Conservation (phyloP, 2,113 vertebrate species). For the Ictalurus furcatus region DNA sequence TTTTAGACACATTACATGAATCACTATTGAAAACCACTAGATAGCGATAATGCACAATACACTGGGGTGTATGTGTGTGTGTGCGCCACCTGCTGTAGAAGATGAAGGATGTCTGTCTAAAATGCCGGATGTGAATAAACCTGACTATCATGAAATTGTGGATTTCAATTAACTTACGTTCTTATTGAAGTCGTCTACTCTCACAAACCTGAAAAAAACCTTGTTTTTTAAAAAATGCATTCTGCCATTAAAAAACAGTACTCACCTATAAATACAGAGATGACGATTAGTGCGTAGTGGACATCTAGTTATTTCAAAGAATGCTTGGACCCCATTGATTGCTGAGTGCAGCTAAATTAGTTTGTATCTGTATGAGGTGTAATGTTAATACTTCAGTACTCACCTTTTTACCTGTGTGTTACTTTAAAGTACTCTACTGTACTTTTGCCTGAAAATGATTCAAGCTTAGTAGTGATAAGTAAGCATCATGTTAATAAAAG, state of each 20-base stretch:
- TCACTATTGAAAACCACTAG: background rate
- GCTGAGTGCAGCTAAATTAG: background rate
- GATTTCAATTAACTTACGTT: no score
- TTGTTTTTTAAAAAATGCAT: no score
- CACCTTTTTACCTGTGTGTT: background rate
- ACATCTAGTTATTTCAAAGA: background rate
- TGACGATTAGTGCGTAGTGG: background rate
- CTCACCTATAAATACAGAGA: no score
- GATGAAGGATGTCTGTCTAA: no score
- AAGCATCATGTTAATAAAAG: background rate
- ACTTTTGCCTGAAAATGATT: background rate
- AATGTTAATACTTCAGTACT: background rate
- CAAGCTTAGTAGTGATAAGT: background rate
- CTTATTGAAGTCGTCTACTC: no score
- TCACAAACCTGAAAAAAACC: no score
- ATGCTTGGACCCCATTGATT: background rate
- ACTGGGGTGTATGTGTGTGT: background rate
- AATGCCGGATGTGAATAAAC: no score
- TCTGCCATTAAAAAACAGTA: no score
- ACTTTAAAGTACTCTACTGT: background rate
- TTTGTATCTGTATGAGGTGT: background rate
- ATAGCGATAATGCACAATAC: background rate
- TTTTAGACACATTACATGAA: background rate
- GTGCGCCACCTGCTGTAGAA: no score
- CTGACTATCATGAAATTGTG: no score